Evolutionary conservation across 2,797 vertebrate species (phyloP).

Genomic region (Chaetophractus vellerosus): DNA sequence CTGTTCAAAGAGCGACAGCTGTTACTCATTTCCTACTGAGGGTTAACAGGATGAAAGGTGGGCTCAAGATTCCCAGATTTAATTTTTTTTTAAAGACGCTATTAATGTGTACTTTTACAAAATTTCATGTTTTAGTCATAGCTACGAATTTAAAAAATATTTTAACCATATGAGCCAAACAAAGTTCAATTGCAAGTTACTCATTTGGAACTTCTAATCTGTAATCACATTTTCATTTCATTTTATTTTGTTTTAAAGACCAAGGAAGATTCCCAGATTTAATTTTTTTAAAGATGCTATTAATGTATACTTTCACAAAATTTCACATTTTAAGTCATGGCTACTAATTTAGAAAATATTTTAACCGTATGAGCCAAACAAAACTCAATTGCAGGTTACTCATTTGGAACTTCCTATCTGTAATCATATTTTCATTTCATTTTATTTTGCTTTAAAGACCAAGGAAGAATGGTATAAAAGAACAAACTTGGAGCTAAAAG

Average conservation of each 20-base stretch:
- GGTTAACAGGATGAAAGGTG: background rate
- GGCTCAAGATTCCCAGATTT: background rate
- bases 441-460: background rate
- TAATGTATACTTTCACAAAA: conserved; percentile 31
- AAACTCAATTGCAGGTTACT: background rate
- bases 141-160: conserved; percentile 53
- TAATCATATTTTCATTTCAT: background rate
- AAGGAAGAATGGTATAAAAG: background rate
- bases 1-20: background rate
- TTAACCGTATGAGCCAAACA: conserved; percentile 28
- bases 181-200: background rate
- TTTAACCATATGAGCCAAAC: conserved; percentile 34
- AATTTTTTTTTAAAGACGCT: conserved; percentile 15
- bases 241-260: background rate
- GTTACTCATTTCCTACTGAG: background rate
- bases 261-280: background rate
- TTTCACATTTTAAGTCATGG: conserved; percentile 49
- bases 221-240: background rate
- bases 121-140: conserved; percentile 49
- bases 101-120: conserved; percentile 24
- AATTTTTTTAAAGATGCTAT: conserved; percentile 6
- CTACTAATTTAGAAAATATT: conserved; percentile 58
- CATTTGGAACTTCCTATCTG: conserved; percentile 20
- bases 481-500: background rate
- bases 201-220: conserved; percentile 24